phyloP scores from a whole-genome alignment of 2,113 vertebrate genomes.

The Notothenia coriiceps region DNA sequence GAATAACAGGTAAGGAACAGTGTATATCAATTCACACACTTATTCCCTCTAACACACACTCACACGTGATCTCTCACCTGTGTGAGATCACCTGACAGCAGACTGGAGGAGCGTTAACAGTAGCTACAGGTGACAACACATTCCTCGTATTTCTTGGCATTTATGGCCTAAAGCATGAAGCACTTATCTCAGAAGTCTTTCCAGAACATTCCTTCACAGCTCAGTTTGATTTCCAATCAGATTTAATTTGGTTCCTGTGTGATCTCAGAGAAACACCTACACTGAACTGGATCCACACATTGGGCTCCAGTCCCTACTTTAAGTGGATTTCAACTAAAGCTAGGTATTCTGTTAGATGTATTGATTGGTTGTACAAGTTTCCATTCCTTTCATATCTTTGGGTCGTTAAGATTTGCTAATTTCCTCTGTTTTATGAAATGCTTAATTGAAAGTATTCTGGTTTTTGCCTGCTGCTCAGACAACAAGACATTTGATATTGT shows the following conservation, averaged over 20 bases:
- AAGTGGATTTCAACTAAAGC: neutral
- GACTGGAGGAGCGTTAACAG: conserved; percentile 6
- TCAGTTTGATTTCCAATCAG: conserved; percentile 4
- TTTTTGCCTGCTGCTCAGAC: neutral
- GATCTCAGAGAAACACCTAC: neutral
- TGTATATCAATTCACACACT: neutral
- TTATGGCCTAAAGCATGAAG: conserved; percentile 37
- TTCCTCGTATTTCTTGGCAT: conserved; percentile 35
- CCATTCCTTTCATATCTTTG: neutral
- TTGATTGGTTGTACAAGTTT: neutral
- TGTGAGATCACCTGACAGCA: neutral
- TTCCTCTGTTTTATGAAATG: neutral
- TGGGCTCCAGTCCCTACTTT: neutral
- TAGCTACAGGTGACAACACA: conserved; percentile 24
- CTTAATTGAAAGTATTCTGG: neutral
- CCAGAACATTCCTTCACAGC: conserved; percentile 9
- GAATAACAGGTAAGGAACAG: neutral
- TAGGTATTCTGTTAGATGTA: neutral
- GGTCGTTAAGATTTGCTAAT: neutral
- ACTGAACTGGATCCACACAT: neutral
- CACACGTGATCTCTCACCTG: conserved; percentile 29
- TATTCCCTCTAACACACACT: neutral
- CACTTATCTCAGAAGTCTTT: conserved; percentile 11
- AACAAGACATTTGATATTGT: neutral
- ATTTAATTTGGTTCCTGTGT: neutral